A percentile compares a stretch with the other conserved stretches of the same genome.
Conservation (phyloP, 35 echinoderm and acorn worm species). For the Lytechinus pictus region DNA sequence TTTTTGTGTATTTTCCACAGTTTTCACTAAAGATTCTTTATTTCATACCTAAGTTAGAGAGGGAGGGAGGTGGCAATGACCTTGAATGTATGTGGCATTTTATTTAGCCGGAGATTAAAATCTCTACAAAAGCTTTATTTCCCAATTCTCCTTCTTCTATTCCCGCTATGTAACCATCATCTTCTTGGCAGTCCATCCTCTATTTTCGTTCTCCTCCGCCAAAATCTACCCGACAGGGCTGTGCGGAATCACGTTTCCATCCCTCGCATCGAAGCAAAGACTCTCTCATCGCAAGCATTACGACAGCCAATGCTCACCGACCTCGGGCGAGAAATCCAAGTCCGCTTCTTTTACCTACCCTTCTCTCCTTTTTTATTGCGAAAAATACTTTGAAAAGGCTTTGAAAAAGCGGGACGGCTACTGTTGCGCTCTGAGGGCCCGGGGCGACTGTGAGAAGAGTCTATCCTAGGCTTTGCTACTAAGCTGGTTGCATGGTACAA, state of each 20-base stretch:
- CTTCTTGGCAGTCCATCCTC: not conserved
- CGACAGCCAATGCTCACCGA: slow-evolving; percentile 29
- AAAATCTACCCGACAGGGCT: slow-evolving; percentile 16
- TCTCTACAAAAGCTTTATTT: not conserved
- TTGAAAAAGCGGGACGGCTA: slow-evolving; percentile 26
- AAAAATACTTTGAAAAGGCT: slow-evolving; percentile 31
- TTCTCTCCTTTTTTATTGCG: slow-evolving; percentile 12
- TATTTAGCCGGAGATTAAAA: slow-evolving; percentile 3
- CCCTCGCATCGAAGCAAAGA: slow-evolving; percentile 10
- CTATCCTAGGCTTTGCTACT: not conserved
- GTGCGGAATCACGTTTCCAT: slow-evolving; percentile 11
- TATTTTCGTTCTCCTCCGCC: slow-evolving; percentile 26
- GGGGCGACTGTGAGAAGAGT: not conserved
- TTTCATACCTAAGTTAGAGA: not conserved
- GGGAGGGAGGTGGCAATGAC: not conserved
- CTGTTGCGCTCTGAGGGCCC: not conserved
- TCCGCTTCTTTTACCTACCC: slow-evolving; percentile 39
- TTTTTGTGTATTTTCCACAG: not conserved
- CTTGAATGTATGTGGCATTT: slow-evolving; percentile 18
- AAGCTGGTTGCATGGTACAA: slow-evolving; percentile 6
- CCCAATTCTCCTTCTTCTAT: not conserved
- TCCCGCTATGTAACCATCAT: not conserved
- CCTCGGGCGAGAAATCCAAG: slow-evolving; percentile 19
- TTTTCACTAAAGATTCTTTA: not conserved
- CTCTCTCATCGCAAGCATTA: slow-evolving; percentile 38